Evolutionary conservation across 2,888 invertebrate genomes (phyloP).

Genomic region (Odontocolon sp.): DNA sequence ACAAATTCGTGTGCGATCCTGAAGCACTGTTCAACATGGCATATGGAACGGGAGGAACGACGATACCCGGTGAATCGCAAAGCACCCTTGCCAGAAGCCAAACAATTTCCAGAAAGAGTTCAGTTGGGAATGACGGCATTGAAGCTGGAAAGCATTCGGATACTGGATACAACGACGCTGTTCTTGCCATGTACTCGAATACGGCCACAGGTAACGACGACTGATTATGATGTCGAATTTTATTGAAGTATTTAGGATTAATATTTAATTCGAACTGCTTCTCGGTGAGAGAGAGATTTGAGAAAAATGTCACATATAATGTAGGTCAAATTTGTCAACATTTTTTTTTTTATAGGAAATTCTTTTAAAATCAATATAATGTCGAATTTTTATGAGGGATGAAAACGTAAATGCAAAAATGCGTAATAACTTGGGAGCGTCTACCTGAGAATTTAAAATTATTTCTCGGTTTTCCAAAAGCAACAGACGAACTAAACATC

Average conservation of each 20-base stretch:
- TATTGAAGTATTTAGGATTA: not conserved
- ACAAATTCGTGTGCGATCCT: constrained; percentile 98
- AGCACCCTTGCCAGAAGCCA: constrained; percentile 68
- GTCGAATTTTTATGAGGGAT: too few species aligned
- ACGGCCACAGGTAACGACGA: constrained; percentile 67
- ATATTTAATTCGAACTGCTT: too few species aligned
- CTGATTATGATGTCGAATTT: not conserved
- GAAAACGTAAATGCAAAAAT: constrained; percentile 33
- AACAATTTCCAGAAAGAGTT: constrained; percentile 68
- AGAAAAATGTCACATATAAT: too few species aligned
- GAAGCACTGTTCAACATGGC: constrained; percentile 94
- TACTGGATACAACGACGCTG: constrained; percentile 74
- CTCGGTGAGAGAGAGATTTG: too few species aligned
- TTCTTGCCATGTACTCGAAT: constrained; percentile 77
- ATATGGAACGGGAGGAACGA: constrained; percentile 81
- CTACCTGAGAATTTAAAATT: constrained; percentile 53
- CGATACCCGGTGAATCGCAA: constrained; percentile 70
- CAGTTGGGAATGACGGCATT: constrained; percentile 62
- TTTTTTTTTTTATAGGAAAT: too few species aligned
- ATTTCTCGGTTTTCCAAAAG: constrained; percentile 33
- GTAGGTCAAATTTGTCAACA: too few species aligned
- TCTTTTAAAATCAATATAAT: too few species aligned
- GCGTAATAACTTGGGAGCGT: constrained; percentile 42
- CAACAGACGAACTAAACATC: not conserved
- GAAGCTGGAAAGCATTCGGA: constrained; percentile 70